Conservation (phyloP, 2,888 invertebrate genomes). For the Diogma glabrata region DNA sequence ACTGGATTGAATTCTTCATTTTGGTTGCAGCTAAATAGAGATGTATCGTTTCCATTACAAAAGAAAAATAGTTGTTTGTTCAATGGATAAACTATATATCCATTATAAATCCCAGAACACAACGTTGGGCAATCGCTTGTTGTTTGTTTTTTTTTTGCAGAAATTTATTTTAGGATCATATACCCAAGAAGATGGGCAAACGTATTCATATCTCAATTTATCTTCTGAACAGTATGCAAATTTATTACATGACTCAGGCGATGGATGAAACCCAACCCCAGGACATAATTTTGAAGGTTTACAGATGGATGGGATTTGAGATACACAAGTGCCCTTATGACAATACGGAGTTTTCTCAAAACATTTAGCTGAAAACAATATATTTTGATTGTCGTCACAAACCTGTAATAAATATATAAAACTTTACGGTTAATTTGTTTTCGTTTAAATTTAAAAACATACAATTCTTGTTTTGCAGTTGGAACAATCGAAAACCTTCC, state of each 20-base stretch:
- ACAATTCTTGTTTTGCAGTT: neutral
- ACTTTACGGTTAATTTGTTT: too few species aligned
- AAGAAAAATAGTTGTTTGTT: neutral
- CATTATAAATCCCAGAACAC: neutral
- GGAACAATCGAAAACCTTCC: neutral
- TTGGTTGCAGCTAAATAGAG: neutral
- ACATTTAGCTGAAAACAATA: neutral
- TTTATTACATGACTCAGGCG: neutral
- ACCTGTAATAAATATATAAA: neutral
- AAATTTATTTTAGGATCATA: neutral
- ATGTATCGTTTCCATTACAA: neutral
- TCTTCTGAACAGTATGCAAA: neutral
- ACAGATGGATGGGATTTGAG: neutral
- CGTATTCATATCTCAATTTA: neutral
- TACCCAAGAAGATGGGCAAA: neutral
- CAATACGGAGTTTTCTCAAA: neutral
- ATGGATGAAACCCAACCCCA: neutral
- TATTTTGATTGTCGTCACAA: neutral
- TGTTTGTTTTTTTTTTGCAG: neutral
- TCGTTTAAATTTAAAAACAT: neutral
- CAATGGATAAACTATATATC: neutral
- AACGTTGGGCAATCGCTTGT: neutral
- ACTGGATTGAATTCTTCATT: neutral
- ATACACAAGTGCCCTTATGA: neutral
- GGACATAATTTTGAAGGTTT: neutral